Evolutionary conservation across 2,888 invertebrate species (phyloP).

Genomic region (Litoditis marina): DNA sequence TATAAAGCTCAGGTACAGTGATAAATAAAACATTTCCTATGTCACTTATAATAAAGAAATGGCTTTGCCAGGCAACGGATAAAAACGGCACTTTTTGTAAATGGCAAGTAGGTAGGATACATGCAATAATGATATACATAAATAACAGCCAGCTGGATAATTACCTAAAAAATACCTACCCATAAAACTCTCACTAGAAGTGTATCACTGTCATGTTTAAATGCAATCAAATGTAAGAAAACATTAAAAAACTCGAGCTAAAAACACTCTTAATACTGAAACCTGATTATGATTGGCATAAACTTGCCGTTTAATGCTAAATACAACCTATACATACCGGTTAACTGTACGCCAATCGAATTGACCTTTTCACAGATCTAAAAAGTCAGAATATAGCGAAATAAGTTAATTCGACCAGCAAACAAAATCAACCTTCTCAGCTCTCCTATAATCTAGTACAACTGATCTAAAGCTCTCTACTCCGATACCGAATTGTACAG

Average conservation of each 20-base stretch:
- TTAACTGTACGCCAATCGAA: not conserved
- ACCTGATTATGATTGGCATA: not conserved
- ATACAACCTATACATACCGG: not conserved
- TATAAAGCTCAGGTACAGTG: too few species aligned
- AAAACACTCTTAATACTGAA: not conserved
- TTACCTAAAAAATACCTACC: too few species aligned
- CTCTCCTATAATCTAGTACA: not conserved
- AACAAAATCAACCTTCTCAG: not conserved
- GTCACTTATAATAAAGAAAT: too few species aligned
- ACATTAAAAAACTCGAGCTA: not conserved
- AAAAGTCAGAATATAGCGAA: not conserved
- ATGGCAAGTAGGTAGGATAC: too few species aligned
- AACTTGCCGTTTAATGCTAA: not conserved
- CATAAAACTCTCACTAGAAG: too few species aligned
- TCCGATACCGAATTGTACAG: slow-evolving; percentile 60
- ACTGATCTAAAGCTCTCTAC: too few species aligned
- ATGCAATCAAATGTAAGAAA: not conserved
- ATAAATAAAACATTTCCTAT: too few species aligned
- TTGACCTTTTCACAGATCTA: not conserved
- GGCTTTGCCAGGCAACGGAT: too few species aligned
- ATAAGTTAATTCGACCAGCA: not conserved
- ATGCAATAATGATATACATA: too few species aligned
- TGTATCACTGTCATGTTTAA: too few species aligned
- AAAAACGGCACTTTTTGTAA: too few species aligned
- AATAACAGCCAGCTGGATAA: too few species aligned